Conservation (phyloP, 2,797 vertebrate species). For the Danio albolineatus region DNA sequence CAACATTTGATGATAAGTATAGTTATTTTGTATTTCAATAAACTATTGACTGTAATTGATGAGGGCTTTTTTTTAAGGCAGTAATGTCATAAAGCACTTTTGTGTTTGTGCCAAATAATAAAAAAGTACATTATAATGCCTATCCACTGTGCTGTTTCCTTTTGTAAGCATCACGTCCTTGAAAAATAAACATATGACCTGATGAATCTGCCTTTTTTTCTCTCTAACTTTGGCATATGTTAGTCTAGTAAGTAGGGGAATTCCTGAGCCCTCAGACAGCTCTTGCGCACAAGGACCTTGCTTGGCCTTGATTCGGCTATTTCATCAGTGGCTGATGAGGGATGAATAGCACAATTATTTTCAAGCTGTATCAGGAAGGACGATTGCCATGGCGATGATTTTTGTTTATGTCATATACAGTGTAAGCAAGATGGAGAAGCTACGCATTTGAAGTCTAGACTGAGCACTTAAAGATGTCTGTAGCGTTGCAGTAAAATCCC, state of each 20-base stretch:
- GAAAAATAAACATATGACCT: conserved; percentile 49
- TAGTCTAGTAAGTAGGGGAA: conserved; percentile 35
- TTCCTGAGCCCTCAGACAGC: conserved; percentile 16
- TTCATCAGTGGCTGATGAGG: conserved; percentile 41
- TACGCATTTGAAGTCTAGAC: conserved; percentile 41
- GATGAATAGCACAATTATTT: conserved; percentile 61
- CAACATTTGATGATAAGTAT: neutral
- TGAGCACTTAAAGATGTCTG: conserved; percentile 33
- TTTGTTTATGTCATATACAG: conserved; percentile 61
- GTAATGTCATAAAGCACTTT: conserved; percentile 80
- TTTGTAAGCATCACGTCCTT: conserved; percentile 52
- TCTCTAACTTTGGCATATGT: conserved; percentile 1
- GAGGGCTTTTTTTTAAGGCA: conserved; percentile 61
- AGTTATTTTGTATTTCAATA: conserved; percentile 9
- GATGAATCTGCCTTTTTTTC: conserved; percentile 4
- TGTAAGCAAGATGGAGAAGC: conserved; percentile 15
- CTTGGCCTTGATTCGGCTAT: conserved; percentile 23
- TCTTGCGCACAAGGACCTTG: conserved; percentile 20
- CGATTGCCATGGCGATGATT: conserved; percentile 60
- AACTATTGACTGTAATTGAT: conserved; percentile 26
- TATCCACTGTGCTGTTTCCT: conserved; percentile 41
- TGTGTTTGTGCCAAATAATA: conserved; percentile 82
- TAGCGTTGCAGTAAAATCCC: neutral
- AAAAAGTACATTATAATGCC: conserved; percentile 64
- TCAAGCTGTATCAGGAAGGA: conserved; percentile 51